These are phyloP conservation scores for Scolopax rusticola DNA, from an alignment of 2,797 vertebrate species.

Conservation along the genomic window DNA sequence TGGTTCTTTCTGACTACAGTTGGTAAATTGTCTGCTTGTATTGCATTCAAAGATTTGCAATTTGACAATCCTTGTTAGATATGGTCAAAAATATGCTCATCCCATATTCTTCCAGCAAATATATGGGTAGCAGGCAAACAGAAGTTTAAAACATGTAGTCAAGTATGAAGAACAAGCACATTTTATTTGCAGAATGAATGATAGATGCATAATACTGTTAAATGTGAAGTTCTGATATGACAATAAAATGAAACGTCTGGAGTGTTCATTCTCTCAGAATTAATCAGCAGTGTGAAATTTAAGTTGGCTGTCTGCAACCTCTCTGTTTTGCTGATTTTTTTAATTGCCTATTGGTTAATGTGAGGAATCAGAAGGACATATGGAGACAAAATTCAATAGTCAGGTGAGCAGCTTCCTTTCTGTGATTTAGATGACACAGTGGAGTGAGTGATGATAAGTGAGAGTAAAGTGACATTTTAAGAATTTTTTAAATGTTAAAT, in stretches of 20 bases:
- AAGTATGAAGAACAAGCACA: background rate
- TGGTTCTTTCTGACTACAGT: background rate
- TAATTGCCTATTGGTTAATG: constrained; percentile 6
- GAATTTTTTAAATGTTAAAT: background rate
- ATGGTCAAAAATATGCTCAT: background rate
- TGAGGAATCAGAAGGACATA: background rate
- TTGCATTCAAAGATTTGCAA: background rate
- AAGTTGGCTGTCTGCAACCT: constrained; percentile 9
- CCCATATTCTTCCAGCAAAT: background rate
- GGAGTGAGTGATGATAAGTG: constrained; percentile 29
- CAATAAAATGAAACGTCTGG: constrained; percentile 33
- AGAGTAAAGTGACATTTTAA: constrained; percentile 1
- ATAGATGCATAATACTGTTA: background rate
- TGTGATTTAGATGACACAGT: background rate
- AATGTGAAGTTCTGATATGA: background rate
- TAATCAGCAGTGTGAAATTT: constrained; percentile 41
- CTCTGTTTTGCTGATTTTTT: constrained; percentile 22
- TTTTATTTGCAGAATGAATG: constrained; percentile 18
- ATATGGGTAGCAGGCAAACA: background rate
- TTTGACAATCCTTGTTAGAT: background rate
- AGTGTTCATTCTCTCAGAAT: constrained; percentile 11
- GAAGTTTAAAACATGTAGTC: background rate
- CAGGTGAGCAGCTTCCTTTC: constrained; percentile 17
- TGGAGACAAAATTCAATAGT: background rate
- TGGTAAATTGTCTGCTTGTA: background rate